Conservation (phyloP, 2,888 invertebrate genomes). For the Pycnomerus fuliginosus region DNA sequence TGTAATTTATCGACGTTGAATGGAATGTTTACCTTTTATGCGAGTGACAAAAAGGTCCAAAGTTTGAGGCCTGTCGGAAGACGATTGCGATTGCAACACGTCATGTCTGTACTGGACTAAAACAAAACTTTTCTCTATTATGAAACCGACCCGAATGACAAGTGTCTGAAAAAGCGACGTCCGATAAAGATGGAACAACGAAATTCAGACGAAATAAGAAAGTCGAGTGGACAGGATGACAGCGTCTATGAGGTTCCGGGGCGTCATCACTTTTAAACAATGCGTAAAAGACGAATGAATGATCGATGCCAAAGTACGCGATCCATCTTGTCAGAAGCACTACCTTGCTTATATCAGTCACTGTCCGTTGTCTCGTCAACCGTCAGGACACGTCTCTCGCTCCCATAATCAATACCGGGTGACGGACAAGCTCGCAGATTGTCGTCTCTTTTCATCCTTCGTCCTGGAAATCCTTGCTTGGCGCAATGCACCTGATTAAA, state of each 20-base stretch:
- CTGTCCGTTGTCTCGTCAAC: constrained; percentile 41
- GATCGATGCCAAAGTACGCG: constrained; percentile 21
- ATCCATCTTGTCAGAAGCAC: constrained; percentile 41
- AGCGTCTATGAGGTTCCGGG: constrained; percentile 8
- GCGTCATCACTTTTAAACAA: constrained; percentile 19
- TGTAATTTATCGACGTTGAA: constrained; percentile 26
- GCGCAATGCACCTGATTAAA: constrained; percentile 19
- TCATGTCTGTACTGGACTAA: constrained; percentile 35
- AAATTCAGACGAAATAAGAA: constrained; percentile 7
- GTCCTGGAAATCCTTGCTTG: no score
- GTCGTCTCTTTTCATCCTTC: no score
- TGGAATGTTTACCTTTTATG: constrained; percentile 7
- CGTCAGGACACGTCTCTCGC: constrained; percentile 27
- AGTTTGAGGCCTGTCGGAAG: constrained; percentile 24
- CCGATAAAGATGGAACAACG: constrained; percentile 39
- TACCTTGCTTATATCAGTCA: constrained; percentile 41
- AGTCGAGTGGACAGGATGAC: background rate
- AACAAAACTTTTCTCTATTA: constrained; percentile 48
- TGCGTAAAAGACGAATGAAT: constrained; percentile 24
- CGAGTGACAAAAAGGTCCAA: no score
- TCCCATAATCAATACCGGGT: constrained; percentile 33
- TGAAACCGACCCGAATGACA: constrained; percentile 49
- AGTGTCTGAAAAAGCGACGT: constrained; percentile 54
- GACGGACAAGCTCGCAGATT: constrained; percentile 27
- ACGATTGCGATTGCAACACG: constrained; percentile 26